Evolutionary conservation across 2,113 vertebrate genomes (phyloP).

Genomic region (Mastomys coucha): DNA sequence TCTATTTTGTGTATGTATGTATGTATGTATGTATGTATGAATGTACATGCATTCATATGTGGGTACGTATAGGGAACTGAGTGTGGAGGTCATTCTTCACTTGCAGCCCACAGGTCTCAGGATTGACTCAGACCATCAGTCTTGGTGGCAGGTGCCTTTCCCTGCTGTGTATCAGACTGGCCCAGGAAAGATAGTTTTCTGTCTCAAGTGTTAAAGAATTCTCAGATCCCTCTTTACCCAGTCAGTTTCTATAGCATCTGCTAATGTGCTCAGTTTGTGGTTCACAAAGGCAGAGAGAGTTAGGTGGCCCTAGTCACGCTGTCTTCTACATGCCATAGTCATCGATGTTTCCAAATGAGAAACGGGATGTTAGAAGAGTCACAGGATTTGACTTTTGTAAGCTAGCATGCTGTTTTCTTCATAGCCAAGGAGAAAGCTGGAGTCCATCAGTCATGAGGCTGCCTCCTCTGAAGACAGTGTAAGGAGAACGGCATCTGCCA

Average conservation of each 20-base stretch:
- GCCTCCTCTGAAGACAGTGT: not conserved
- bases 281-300: not conserved
- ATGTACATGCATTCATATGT: not conserved
- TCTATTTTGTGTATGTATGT: not conserved
- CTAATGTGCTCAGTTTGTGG: not conserved
- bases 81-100: not conserved
- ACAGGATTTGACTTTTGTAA: not conserved
- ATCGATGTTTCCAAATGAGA: not conserved
- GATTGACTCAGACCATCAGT: not conserved
- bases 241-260: not conserved
- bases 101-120: not conserved
- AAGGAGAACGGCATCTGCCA: not conserved
- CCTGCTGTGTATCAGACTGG: not conserved
- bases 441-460: not conserved
- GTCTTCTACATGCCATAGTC: not conserved
- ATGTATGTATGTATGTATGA: not conserved
- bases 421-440: conserved; percentile 23
- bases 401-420: not conserved
- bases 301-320: not conserved
- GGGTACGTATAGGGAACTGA: not conserved
- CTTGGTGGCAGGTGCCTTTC: not conserved
- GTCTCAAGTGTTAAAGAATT: not conserved
- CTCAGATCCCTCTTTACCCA: not conserved
- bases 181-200: not conserved
- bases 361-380: not conserved